These are phyloP conservation scores for Acrocephalus scirpaceus DNA, from an alignment of 2,797 vertebrate genomes.

Conservation along the genomic window DNA sequence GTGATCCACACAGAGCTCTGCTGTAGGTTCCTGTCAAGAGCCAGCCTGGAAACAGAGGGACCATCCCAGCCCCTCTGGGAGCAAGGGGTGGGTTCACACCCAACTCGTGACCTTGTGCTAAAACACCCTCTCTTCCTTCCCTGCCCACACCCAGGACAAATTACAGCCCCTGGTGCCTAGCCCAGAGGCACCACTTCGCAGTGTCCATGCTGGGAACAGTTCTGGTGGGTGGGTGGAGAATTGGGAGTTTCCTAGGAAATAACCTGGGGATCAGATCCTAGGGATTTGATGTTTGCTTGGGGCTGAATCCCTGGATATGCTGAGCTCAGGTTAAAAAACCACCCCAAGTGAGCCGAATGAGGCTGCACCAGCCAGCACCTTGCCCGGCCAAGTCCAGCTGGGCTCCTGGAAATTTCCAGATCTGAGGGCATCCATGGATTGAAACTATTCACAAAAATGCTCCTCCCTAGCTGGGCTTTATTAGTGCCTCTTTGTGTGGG, in stretches of 20 bases:
- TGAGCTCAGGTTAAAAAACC: not conserved
- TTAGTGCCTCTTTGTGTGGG: slow-evolving; percentile 1
- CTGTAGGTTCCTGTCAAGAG: not conserved
- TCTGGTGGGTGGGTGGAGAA: not conserved
- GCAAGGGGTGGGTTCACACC: not conserved
- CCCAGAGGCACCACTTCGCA: not conserved
- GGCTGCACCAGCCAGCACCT: slow-evolving; percentile 7
- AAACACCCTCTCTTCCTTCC: not conserved
- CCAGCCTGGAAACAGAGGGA: not conserved
- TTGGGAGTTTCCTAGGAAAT: not conserved
- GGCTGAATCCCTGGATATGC: not conserved
- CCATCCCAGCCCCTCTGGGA: not conserved
- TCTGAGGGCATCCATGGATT: not conserved
- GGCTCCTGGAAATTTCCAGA: not conserved
- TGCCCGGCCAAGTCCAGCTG: not conserved
- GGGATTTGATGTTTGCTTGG: not conserved
- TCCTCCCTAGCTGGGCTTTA: slow-evolving; percentile 24
- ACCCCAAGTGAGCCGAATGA: not conserved
- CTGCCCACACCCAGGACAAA: not conserved
- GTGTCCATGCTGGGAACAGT: not conserved
- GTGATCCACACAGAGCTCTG: not conserved
- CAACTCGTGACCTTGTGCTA: fast-evolving
- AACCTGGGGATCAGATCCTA: not conserved
- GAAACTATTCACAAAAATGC: not conserved
- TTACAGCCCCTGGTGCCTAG: not conserved